Conservation (phyloP, 2,113 vertebrate species). For the Corythoichthys intestinalis region DNA sequence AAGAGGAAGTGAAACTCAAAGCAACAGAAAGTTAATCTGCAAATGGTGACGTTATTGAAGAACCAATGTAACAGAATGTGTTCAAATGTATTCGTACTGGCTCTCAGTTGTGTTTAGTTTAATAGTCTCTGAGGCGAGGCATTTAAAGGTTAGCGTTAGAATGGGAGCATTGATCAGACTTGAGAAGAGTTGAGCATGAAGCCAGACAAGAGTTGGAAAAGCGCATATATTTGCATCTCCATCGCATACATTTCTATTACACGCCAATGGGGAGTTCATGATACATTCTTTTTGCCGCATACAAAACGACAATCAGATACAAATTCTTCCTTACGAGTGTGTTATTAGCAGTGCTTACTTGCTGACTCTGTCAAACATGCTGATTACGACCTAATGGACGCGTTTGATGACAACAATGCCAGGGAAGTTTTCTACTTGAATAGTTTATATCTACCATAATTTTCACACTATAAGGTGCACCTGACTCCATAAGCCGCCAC, state of each 20-base stretch:
- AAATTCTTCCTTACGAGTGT: not conserved
- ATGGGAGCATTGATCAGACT: not conserved
- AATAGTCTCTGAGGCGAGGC: not conserved
- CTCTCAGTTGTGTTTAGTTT: not conserved
- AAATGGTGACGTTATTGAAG: not conserved
- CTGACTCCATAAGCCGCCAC: too few species aligned
- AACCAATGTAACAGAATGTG: not conserved
- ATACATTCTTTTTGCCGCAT: not conserved
- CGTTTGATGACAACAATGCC: not conserved
- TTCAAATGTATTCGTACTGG: not conserved
- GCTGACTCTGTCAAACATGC: not conserved
- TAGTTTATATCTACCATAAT: not conserved
- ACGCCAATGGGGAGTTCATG: not conserved
- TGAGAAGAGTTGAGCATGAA: not conserved
- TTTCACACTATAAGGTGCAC: too few species aligned
- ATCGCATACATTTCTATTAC: not conserved
- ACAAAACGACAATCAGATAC: not conserved
- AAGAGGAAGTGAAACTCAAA: not conserved
- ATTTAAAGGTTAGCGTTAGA: not conserved
- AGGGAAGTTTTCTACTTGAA: not conserved
- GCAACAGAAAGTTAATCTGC: not conserved
- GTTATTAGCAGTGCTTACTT: not conserved
- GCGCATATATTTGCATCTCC: not conserved
- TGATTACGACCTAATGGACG: not conserved
- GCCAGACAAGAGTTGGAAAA: too few species aligned